Conservation (phyloP, 2,888 invertebrate species). For the Cryptocephalus primarius region DNA sequence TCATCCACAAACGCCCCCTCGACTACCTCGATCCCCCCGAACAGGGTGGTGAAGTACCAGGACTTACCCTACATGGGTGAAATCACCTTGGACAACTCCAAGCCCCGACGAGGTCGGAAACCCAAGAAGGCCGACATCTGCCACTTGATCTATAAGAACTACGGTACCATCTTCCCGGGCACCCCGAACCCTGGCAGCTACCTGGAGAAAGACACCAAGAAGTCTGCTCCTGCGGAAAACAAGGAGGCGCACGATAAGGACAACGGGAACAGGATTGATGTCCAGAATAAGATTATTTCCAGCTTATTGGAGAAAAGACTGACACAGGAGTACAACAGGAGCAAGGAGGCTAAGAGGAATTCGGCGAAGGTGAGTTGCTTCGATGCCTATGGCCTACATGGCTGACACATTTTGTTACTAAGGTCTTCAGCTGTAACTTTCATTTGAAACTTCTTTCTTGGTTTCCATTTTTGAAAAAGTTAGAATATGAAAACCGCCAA, state of each 20-base stretch:
- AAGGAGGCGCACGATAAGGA: constrained; percentile 5
- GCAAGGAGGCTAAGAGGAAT: constrained; percentile 20
- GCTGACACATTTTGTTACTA: too few species aligned
- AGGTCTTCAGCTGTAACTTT: too few species aligned
- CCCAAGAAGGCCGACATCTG: constrained; percentile 90
- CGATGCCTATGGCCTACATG: too few species aligned
- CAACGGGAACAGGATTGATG: constrained; percentile 44
- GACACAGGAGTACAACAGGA: constrained; percentile 52
- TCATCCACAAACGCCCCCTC: constrained; percentile 3
- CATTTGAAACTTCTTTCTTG: too few species aligned
- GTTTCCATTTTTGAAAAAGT: too few species aligned
- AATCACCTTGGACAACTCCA: constrained; percentile 79
- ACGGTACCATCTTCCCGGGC: constrained; percentile 75
- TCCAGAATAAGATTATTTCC: constrained; percentile 58
- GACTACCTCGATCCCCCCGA: constrained; percentile 9
- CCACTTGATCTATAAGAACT: constrained; percentile 83
- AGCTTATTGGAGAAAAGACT: constrained; percentile 58
- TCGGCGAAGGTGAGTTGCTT: constrained; percentile 4
- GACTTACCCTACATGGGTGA: constrained; percentile 89
- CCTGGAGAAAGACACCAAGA: constrained; percentile 35
- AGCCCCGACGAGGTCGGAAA: constrained; percentile 75
- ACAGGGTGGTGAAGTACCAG: constrained; percentile 57
- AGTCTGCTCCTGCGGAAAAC: constrained; percentile 4
- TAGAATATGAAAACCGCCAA: too few species aligned
- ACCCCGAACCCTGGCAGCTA: constrained; percentile 50